phyloP scores from a whole-genome alignment of 2,888 invertebrate genomes.

The Andrena flavipes region DNA sequence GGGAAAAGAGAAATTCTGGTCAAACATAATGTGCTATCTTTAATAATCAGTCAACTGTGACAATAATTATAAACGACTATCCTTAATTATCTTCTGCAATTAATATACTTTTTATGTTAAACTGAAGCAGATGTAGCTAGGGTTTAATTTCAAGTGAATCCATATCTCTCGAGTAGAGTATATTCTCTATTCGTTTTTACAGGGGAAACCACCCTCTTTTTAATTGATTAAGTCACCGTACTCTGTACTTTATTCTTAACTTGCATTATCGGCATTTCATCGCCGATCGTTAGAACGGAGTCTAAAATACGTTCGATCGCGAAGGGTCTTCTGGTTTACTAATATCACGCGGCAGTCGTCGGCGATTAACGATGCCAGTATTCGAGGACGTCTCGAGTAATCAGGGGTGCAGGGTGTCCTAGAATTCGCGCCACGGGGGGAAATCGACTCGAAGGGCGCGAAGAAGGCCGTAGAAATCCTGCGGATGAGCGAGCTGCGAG shows the following conservation, averaged over 20 bases:
- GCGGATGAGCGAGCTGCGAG: not conserved
- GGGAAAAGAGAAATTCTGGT: constrained; percentile 9
- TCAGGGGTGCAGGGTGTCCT: constrained; percentile 66
- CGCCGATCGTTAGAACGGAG: constrained; percentile 7
- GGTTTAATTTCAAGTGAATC: no score
- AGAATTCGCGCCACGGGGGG: constrained; percentile 45
- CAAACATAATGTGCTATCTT: not conserved
- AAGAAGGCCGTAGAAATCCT: constrained; percentile 43
- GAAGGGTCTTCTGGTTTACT: constrained; percentile 32
- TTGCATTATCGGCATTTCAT: not conserved
- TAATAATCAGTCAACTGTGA: not conserved
- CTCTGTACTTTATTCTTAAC: not conserved
- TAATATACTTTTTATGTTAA: no score
- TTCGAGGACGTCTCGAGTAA: constrained; percentile 70
- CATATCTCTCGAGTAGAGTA: no score
- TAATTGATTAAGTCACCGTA: not conserved
- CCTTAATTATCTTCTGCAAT: no score
- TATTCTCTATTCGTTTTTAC: no score
- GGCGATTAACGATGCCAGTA: constrained; percentile 77
- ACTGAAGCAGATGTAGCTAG: no score
- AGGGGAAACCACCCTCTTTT: no score
- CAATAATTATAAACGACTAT: no score
- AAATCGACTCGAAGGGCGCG: constrained; percentile 59
- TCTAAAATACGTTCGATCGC: constrained; percentile 22
- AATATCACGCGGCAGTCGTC: constrained; percentile 38